These are phyloP conservation scores for Nemurella pictetii DNA, from an alignment of 2,888 invertebrate species.

Conservation along the genomic window DNA sequence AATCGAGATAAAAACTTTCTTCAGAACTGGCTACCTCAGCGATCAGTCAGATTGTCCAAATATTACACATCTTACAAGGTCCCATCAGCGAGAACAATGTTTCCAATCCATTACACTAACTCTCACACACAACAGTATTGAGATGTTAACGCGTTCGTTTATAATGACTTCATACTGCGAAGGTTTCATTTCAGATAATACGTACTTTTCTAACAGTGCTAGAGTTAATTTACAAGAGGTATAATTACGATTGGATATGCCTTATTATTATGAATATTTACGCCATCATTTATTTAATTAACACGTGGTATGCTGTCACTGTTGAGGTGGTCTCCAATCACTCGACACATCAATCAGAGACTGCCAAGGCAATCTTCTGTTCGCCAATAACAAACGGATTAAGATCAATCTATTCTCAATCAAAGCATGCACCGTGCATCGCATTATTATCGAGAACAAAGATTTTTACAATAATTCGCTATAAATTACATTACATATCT, in stretches of 20 bases:
- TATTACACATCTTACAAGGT: neutral
- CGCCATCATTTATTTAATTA: constrained; percentile 4
- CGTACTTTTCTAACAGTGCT: neutral
- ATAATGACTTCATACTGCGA: neutral
- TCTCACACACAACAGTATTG: neutral
- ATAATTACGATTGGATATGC: neutral
- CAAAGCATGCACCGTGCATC: neutral
- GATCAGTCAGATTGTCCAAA: neutral
- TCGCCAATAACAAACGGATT: neutral
- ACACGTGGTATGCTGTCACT: neutral
- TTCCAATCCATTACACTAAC: neutral
- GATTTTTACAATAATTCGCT: too few species aligned
- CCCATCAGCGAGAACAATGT: neutral
- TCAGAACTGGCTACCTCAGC: neutral
- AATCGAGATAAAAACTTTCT: neutral
- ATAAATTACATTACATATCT: too few species aligned
- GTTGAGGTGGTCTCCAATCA: constrained; percentile 15
- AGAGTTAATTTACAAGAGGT: neutral
- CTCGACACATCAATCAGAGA: neutral
- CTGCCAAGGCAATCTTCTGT: neutral
- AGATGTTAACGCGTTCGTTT: neutral
- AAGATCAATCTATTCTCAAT: neutral
- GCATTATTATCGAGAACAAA: too few species aligned
- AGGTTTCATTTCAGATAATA: neutral
- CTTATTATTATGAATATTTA: neutral